phyloP scores from a whole-genome alignment of 2,113 vertebrate genomes.

The Limnothrissa miodon region DNA sequence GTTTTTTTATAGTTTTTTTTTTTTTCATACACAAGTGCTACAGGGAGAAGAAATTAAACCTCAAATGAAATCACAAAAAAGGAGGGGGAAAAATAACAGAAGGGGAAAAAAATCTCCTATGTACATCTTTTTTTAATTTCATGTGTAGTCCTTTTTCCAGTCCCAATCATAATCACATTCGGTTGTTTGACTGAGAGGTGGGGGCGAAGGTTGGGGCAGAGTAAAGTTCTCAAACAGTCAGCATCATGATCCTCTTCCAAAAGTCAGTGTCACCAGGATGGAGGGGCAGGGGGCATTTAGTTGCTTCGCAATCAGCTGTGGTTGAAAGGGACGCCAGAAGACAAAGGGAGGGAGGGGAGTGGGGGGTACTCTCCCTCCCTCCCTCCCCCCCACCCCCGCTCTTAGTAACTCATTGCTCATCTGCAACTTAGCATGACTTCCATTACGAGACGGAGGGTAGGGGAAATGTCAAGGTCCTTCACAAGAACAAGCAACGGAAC shows the following conservation, averaged over 20 bases:
- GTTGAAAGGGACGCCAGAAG: neutral
- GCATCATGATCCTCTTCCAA: neutral
- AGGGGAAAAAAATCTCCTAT: slow-evolving; percentile 40
- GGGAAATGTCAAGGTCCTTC: slow-evolving; percentile 15
- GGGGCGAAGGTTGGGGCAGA: neutral
- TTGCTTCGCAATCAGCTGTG: neutral
- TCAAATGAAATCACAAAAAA: slow-evolving; percentile 47
- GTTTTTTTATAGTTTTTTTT: slow-evolving; percentile 59
- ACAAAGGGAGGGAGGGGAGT: neutral
- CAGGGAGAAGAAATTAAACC: slow-evolving; percentile 50
- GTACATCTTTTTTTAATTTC: slow-evolving; percentile 34
- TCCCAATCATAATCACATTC: slow-evolving; percentile 17
- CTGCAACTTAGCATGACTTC: neutral
- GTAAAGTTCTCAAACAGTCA: slow-evolving; percentile 23
- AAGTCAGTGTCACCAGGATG: slow-evolving; percentile 3
- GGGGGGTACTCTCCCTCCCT: no score
- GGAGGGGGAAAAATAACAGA: slow-evolving; percentile 10
- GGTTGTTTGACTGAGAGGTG: neutral
- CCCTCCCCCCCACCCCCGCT: no score
- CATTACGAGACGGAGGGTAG: neutral
- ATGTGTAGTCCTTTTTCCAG: slow-evolving; percentile 30
- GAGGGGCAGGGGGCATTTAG: neutral
- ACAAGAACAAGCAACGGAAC: neutral
- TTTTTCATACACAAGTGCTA: slow-evolving; percentile 72
- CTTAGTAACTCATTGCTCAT: neutral